phyloP scores from a whole-genome alignment of 2,888 invertebrate genomes.

The Hypolimnas misippus region DNA sequence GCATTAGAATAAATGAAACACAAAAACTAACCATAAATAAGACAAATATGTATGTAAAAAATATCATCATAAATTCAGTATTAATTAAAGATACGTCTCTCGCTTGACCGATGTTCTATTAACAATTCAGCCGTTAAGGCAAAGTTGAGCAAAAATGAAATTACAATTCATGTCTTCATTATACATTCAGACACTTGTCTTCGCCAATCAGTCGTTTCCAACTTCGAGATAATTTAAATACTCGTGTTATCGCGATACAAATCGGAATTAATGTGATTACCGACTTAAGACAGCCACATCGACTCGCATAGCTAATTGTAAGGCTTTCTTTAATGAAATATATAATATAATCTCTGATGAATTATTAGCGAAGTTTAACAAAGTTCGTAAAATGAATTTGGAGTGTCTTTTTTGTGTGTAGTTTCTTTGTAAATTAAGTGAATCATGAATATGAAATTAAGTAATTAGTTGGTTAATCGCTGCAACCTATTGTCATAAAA shows the following conservation, averaged over 20 bases:
- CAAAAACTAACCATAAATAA: no score
- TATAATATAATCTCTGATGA: constrained; percentile 12
- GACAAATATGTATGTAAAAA: no score
- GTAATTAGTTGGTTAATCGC: no score
- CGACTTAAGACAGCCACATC: constrained; percentile 32
- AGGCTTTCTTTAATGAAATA: constrained; percentile 22
- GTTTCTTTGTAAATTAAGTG: no score
- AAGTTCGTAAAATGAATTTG: background rate
- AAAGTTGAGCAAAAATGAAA: constrained; percentile 17
- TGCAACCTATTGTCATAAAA: no score
- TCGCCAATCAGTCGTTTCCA: constrained; percentile 23
- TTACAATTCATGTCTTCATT: constrained; percentile 22
- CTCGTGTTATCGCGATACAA: constrained; percentile 36
- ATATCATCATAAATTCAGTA: no score
- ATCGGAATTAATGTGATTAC: constrained; percentile 39
- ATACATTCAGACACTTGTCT: constrained; percentile 18
- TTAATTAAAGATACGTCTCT: no score
- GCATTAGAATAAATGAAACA: no score
- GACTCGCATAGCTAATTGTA: constrained; percentile 34
- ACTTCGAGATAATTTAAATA: constrained; percentile 30
- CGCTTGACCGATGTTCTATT: constrained; percentile 5
- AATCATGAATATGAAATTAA: no score
- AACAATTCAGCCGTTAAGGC: constrained; percentile 3
- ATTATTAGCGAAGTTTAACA: background rate
- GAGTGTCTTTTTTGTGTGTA: no score